Evolutionary conservation across 1,140 invertebrate species (phyloP).

Genomic region (Drosophila baimaii): DNA sequence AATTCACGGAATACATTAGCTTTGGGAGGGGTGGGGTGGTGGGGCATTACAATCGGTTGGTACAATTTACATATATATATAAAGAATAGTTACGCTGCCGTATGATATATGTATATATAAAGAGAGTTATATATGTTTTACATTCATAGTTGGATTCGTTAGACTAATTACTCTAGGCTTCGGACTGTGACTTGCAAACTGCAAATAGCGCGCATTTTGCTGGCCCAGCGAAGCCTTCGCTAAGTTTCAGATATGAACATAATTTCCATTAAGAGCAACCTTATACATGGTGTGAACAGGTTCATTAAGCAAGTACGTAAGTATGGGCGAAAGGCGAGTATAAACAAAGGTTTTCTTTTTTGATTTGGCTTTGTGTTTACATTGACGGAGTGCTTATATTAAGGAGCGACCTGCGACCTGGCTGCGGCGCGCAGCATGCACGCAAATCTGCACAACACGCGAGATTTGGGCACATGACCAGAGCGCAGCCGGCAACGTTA

Average conservation of each 20-base stretch:
- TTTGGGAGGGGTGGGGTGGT: conserved; percentile 37
- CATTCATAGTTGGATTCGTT: conserved; percentile 65
- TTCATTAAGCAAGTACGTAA: conserved; percentile 23
- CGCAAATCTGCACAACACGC: conserved; percentile 77
- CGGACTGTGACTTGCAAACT: conserved; percentile 31
- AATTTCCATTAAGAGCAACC: conserved; percentile 69
- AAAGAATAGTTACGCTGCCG: conserved; percentile 43
- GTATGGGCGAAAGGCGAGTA: conserved; percentile 37
- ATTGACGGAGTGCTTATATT: conserved; percentile 77
- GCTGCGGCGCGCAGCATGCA: conserved; percentile 58
- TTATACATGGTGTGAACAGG: conserved; percentile 57
- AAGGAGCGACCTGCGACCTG: conserved; percentile 53
- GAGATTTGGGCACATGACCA: conserved; percentile 69
- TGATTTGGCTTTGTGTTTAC: conserved; percentile 66
- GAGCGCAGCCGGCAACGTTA: conserved; percentile 61
- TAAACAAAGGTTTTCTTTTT: conserved; percentile 66
- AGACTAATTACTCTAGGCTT: conserved; percentile 60
- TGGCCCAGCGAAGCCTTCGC: conserved; percentile 47
- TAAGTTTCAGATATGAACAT: conserved; percentile 63
- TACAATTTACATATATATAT: conserved; percentile 70
- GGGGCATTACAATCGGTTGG: conserved; percentile 70
- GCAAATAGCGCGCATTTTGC: conserved; percentile 25
- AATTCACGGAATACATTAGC: conserved; percentile 34
- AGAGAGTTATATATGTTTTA: conserved; percentile 43
- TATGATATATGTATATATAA: conserved; percentile 44